phyloP scores from a whole-genome alignment of 2,113 vertebrate genomes.

The Epinephelus moara region DNA sequence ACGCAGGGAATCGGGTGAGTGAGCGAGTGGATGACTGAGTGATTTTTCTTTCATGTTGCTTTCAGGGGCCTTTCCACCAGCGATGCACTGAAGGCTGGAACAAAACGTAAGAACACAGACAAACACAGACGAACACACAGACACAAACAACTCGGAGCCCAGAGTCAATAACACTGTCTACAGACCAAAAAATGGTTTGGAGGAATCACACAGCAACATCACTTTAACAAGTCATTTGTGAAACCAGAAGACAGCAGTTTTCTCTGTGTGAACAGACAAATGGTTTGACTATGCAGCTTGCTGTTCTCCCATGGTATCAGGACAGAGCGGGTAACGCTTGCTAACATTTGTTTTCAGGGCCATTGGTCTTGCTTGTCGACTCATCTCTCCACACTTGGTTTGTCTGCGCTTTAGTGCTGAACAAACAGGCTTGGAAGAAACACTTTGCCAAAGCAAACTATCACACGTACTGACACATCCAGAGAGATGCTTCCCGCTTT shows the following conservation, averaged over 20 bases:
- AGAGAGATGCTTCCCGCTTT: not conserved
- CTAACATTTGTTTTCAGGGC: conserved; percentile 24
- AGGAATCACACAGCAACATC: conserved; percentile 4
- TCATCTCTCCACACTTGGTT: conserved; percentile 6
- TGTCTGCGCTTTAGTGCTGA: not conserved
- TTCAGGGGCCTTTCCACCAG: conserved; percentile 39
- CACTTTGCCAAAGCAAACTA: not conserved
- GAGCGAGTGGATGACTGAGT: conserved; percentile 60
- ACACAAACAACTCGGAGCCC: conserved; percentile 11
- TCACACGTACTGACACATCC: conserved; percentile 14
- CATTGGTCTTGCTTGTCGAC: conserved; percentile 15
- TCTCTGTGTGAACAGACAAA: conserved; percentile 26
- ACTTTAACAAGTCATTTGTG: conserved; percentile 37
- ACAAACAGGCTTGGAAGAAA: not conserved
- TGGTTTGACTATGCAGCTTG: not conserved
- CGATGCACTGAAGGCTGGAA: conserved; percentile 24
- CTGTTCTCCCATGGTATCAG: not conserved
- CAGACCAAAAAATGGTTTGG: not conserved
- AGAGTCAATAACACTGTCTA: conserved; percentile 38
- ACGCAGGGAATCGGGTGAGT: conserved; percentile 56
- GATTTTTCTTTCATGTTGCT: conserved; percentile 59
- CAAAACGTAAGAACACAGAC: conserved; percentile 29
- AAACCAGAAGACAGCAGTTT: conserved; percentile 14
- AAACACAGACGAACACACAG: not conserved
- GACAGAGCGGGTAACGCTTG: not conserved